These are phyloP conservation scores for Schizotus pectinicornis DNA, from an alignment of 2,888 invertebrate species.

Conservation along the genomic window DNA sequence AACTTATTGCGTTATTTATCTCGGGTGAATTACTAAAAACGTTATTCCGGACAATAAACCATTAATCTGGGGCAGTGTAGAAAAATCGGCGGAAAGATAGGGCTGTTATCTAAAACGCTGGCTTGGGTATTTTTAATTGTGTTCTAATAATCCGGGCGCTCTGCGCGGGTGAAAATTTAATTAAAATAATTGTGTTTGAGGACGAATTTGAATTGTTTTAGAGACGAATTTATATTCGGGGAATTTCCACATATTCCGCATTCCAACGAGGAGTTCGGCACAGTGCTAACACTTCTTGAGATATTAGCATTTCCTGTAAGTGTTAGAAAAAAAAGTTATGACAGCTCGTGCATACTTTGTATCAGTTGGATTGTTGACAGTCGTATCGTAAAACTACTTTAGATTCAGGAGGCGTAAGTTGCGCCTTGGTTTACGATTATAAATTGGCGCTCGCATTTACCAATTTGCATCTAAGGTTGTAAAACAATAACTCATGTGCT, in stretches of 20 bases:
- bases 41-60: constrained; percentile 16
- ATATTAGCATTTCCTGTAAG: not conserved
- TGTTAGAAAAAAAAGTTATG: constrained; percentile 14
- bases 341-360: constrained; percentile 23
- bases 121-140: too few species aligned
- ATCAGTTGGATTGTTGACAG: constrained; percentile 26
- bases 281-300: constrained; percentile 1
- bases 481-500: constrained; percentile 36
- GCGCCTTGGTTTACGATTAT: constrained; percentile 33
- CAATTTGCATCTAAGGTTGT: constrained; percentile 37
- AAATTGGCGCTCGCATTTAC: constrained; percentile 36
- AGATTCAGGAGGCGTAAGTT: constrained; percentile 33
- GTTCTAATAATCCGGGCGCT: too few species aligned
- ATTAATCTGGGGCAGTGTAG: constrained; percentile 19
- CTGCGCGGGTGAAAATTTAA: constrained; percentile 10
- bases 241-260: constrained; percentile 6
- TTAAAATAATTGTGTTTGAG: constrained; percentile 15
- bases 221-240: constrained; percentile 7
- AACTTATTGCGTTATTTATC: constrained; percentile 21
- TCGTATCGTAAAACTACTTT: constrained; percentile 34
- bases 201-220: constrained; percentile 16
- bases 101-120: not conserved
- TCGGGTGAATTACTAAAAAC: constrained; percentile 19
- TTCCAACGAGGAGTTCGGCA: constrained; percentile 5
- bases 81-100: constrained; percentile 24